Base-by-base conservation (phyloP, 2,113 vertebrate genomes). In the Cephalophus harveyi region DNA sequence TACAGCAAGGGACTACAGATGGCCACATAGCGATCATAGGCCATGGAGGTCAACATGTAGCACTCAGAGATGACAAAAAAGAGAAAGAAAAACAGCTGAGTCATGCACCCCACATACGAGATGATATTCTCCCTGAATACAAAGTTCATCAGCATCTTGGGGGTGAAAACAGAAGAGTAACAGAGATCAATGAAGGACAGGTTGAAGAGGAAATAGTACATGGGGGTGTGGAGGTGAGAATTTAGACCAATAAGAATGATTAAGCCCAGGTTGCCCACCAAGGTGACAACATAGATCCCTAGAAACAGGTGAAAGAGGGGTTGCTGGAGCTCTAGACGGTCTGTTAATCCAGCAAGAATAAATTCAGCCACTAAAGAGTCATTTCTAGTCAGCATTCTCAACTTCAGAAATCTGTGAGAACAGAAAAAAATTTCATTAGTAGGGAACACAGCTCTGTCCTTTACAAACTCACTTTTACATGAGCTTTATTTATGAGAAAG, bases 61-160 rank as follows among this genome's bases (percentile, higher is more conserved):
- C 97, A 97, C 48, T 98, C 97, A 16, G 95, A 97, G 60, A 97
- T 96, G 60, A 98, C 97, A 96, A 98, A 97, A 46, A 96, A 94
- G 40, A 97, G 96, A 79, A 98, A 98, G 83, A 97, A 96, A 83
- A 97, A 98, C 3, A 98, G 60, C 46, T 98, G 97, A n/a, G 67
- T 78, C 97, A 97, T 97, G 97, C 97, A 96, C 5, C 87, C 93
- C 2, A 15, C 71, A 36, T 97, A 97, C 14, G 93, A 97, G 91
- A 97, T 97, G 48, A 7, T 28, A 86, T 97, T 97, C 84, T 67
- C 71, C 52, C 43, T 74, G 54, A 55, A 97, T 0, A 95, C 60
- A 79, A 98, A 97, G 87, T 95, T 97, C 67, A 97, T 82, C 60
- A 97, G 71, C 96, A 97, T 97, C 91, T 96, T 97, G 12, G 97